These are phyloP conservation scores for Sebastes iracundus DNA, from an alignment of 2,797 vertebrate species.

Conservation along the genomic window DNA sequence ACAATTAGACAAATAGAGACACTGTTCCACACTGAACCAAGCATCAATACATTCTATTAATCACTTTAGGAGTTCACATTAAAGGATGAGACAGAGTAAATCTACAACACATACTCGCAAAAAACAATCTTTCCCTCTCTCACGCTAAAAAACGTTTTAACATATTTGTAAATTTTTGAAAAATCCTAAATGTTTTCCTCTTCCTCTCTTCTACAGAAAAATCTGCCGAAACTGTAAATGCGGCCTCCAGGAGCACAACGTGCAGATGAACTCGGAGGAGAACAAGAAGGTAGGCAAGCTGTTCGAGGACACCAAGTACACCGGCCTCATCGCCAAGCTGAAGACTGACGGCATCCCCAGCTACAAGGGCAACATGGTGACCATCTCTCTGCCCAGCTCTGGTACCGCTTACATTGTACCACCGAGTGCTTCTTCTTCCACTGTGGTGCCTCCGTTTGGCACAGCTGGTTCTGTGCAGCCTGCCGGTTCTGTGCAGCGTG, in stretches of 20 bases:
- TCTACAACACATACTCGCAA: neutral
- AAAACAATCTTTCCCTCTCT: neutral
- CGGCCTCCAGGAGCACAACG: slow-evolving; percentile 92
- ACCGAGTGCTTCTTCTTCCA: slow-evolving; percentile 16
- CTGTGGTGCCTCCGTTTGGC: slow-evolving; percentile 23
- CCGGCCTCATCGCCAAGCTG: slow-evolving; percentile 93
- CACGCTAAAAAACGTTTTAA: neutral
- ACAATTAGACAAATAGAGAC: neutral
- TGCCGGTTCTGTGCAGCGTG: neutral
- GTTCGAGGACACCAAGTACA: slow-evolving; percentile 98
- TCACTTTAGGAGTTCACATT: neutral
- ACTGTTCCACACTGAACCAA: neutral
- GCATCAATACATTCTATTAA: neutral
- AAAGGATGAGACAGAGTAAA: neutral
- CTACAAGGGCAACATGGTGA: slow-evolving; percentile 90
- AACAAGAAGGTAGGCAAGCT: slow-evolving; percentile 96
- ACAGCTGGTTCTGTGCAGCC: neutral
- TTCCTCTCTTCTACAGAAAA: slow-evolving; percentile 83
- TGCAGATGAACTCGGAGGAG: slow-evolving; percentile 90
- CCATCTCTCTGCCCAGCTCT: slow-evolving; percentile 87
- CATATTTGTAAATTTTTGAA: neutral
- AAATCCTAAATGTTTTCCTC: neutral
- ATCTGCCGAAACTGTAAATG: slow-evolving; percentile 98
- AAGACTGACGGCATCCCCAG: slow-evolving; percentile 90
- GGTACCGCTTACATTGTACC: slow-evolving; percentile 57